Percentiles rank a stretch among this genome's conserved stretches.
Conservation (phyloP, 2,888 invertebrate genomes). For the Spisula subtruncata region DNA sequence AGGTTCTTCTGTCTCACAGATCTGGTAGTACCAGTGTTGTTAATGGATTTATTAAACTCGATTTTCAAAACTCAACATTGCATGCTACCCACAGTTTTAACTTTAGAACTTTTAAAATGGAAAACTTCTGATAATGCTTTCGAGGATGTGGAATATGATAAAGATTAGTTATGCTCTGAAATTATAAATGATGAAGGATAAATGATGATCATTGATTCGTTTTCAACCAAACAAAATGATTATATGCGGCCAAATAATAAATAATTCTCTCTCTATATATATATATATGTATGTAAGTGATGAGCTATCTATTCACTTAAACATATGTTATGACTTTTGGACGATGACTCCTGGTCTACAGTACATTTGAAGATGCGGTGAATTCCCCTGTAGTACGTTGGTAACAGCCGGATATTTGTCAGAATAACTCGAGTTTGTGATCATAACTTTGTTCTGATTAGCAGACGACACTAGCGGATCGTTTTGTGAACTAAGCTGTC, state of each 20-base stretch:
- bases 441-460: constrained; percentile 41
- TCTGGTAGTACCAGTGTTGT: background rate
- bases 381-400: constrained; percentile 80
- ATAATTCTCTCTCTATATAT: constrained; percentile 42
- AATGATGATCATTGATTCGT: too few relatives aligned
- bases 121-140: constrained; percentile 10
- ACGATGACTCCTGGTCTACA: constrained; percentile 85
- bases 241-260: constrained; percentile 34
- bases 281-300: background rate
- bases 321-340: constrained; percentile 79
- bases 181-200: background rate
- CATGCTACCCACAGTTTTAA: background rate
- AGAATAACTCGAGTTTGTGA: constrained; percentile 65
- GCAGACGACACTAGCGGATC: constrained; percentile 52
- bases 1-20: background rate
- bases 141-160: background rate
- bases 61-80: background rate
- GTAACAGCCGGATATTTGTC: constrained; percentile 82
- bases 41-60: background rate
- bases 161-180: background rate
- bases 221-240: background rate
- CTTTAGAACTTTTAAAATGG: background rate
- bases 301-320: background rate
- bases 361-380: constrained; percentile 75
- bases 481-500: constrained; percentile 64